Percentiles rank a stretch among this genome's conserved stretches.
phyloP scores from a whole-genome alignment of 2,888 invertebrate species.

The Drosophila colorata region DNA sequence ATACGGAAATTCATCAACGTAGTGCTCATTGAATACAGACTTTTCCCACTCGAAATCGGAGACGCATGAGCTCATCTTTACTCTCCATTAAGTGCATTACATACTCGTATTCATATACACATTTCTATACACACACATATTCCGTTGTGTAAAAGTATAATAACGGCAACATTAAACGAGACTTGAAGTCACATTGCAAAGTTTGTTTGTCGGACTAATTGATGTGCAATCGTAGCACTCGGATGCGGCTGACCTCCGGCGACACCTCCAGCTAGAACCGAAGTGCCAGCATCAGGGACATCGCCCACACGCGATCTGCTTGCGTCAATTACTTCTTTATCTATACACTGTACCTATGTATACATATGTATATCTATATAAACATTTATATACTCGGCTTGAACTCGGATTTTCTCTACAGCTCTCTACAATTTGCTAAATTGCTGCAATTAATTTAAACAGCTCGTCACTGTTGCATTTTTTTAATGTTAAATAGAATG shows the following conservation, averaged over 20 bases:
- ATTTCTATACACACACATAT: constrained; percentile 5
- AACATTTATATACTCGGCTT: not conserved
- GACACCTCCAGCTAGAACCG: constrained; percentile 48
- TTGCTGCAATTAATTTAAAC: constrained; percentile 71
- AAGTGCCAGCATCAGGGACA: constrained; percentile 29
- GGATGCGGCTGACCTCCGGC: constrained; percentile 61
- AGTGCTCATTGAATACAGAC: constrained; percentile 16
- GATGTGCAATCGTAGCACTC: constrained; percentile 49
- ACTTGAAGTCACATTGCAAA: constrained; percentile 19
- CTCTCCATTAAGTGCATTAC: constrained; percentile 20
- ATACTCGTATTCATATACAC: not conserved
- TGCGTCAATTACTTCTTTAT: constrained; percentile 20
- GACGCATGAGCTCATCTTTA: constrained; percentile 49
- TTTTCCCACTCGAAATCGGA: constrained; percentile 28
- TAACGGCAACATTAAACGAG: constrained; percentile 2
- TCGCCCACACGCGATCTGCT: constrained; percentile 68
- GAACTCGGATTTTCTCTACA: not conserved
- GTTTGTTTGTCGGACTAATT: constrained; percentile 49
- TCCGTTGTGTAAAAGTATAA: not conserved
- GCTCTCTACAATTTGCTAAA: constrained; percentile 47
- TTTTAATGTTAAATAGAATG: constrained; percentile 41
- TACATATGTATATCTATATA: not conserved
- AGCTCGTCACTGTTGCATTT: constrained; percentile 38
- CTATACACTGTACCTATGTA: not conserved
- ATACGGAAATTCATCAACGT: constrained; percentile 60